These are phyloP conservation scores for Pseudomyrmex sp. DNA, from an alignment of 1,140 invertebrate species.

Conservation along the genomic window DNA sequence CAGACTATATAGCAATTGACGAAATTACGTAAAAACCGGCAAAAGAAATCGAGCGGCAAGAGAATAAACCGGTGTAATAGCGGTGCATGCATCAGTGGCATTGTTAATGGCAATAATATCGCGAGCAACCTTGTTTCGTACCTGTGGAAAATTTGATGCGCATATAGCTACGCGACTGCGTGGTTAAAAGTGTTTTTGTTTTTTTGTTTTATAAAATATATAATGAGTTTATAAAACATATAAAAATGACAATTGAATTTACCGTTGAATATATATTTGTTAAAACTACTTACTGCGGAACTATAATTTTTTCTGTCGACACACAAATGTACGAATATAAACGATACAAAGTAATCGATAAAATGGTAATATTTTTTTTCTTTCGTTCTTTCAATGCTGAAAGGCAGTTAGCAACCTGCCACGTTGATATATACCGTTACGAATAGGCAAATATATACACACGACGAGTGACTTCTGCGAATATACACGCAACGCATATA, in stretches of 20 bases:
- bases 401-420: not conserved
- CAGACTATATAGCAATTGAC: not conserved
- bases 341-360: no score
- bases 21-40: not conserved
- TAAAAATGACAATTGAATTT: no score
- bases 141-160: conserved; percentile 35
- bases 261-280: no score
- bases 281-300: no score
- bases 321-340: no score
- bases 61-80: conserved; percentile 19
- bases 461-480: not conserved
- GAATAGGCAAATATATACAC: conserved; percentile 33
- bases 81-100: conserved; percentile 31
- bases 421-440: conserved; percentile 20
- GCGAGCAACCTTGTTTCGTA: conserved; percentile 25
- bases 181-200: no score
- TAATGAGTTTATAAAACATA: no score
- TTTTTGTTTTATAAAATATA: no score
- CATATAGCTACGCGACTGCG: not conserved
- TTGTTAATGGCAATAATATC: conserved; percentile 47
- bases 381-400: not conserved
- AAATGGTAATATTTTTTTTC: not conserved
- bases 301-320: no score
- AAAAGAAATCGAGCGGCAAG: conserved; percentile 45
- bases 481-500: not conserved